phyloP scores from a whole-genome alignment of 2,113 vertebrate genomes.

The Erythrolamprus reginae region DNA sequence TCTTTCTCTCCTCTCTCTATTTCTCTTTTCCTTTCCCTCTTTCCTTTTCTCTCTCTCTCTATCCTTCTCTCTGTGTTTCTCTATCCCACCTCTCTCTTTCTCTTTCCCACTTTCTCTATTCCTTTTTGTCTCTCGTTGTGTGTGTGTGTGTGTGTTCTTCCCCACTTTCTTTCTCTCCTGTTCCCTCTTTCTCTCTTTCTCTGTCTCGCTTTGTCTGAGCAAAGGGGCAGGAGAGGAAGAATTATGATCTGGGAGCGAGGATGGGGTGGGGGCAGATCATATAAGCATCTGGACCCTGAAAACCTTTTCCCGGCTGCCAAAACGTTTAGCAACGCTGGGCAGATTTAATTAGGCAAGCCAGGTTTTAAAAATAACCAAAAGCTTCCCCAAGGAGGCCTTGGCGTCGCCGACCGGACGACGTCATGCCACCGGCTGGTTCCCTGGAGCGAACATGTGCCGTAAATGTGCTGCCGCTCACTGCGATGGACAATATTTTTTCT shows the following conservation, averaged over 20 bases:
- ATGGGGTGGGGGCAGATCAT: not conserved
- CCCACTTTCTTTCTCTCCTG: too few species aligned
- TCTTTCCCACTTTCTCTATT: too few species aligned
- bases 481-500: conserved; percentile 27
- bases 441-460: not conserved
- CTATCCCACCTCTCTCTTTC: too few species aligned
- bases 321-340: conserved; percentile 20
- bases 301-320: conserved; percentile 25
- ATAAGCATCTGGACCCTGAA: conserved; percentile 41
- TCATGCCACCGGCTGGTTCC: not conserved
- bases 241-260: not conserved
- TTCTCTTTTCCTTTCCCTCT: too few species aligned
- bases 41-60: fast-evolving
- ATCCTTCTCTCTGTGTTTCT: too few species aligned
- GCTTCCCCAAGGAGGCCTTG: conserved; percentile 24
- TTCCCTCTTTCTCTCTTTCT: too few species aligned
- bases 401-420: not conserved
- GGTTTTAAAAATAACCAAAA: conserved; percentile 46
- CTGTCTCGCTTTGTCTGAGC: not conserved
- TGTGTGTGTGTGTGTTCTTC: too few species aligned
- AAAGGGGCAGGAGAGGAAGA: not conserved
- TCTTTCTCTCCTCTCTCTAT: too few species aligned
- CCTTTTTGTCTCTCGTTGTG: too few species aligned
- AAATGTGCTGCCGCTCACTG: conserved; percentile 16
- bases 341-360: conserved; percentile 43